Base-by-base conservation (phyloP, 2,888 invertebrate species). In the Pterobdella sp. region DNA sequence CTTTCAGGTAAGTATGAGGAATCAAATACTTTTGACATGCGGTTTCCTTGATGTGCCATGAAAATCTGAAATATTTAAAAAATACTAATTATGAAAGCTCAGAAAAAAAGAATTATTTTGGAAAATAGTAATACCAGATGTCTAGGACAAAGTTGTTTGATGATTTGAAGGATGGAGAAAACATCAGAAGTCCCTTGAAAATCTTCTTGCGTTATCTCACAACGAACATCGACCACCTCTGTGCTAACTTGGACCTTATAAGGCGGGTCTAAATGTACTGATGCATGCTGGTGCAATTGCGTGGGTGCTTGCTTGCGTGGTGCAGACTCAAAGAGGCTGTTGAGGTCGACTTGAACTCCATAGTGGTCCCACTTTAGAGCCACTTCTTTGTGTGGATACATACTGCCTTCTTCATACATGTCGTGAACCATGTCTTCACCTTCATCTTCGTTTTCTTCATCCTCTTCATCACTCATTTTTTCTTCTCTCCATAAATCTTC, bases 341-440 rank as follows among this genome's bases (percentile, higher is more conserved):
- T n/a, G 60, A 56, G 60, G 60, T 56, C 60, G n/a, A 56, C 60
- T 22, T 4, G 4, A 3, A 56, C 97, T 0, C 98, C 97, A 81
- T 97, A 98, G 82, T 97, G 97, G 80, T 97, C 97, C 80, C 89
- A 88, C 82, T 93, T 89, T 36, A 94, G 87, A 81, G 93, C 90
- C 75, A 95, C 94, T 82, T 97, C 96, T 66, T 90, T 88, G 81
- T 90, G 91, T 0, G 96, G 97, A 85, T 92, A 98, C 92, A 97
- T 96, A 0, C 95, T 26, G 60, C 60, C 60, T 56, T 22, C 60
- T 3, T 56, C 60, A 26, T 56, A 56, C 60, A 56, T 26, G 60
- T 56, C 60, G n/a, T 56, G 60, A 22, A 56, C 60, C 60, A 14
- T 56, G n/a, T 56, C 60, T n/a, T 56, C n/a, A 4, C 34, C 71